Evolutionary conservation across 2,797 vertebrate species (phyloP), one percentile per base, ranked within the genome.

Genomic region (Hirundo rustica): DNA sequence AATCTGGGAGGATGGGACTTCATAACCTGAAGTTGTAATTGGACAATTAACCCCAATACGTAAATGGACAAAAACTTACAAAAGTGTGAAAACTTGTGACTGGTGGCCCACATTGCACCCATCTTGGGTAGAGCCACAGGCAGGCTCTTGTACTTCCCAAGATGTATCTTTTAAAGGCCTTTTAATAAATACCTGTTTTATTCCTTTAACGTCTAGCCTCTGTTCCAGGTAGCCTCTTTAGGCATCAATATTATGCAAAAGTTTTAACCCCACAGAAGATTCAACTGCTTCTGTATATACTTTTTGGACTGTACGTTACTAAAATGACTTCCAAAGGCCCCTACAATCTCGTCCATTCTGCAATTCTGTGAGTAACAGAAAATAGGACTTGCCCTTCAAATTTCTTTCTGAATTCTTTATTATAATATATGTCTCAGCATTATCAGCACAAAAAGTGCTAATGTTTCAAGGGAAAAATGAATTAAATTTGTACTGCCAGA

Each of bases 221-320:
- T 27, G 34, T 60, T 58, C 34, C 34, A 60, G 36, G 25, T 9
- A 10, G 58, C 36, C 58, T 60, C 25, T 38, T 60, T 19, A 27
- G 25, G 36, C 36, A 38, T 38, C 36, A 27, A 27, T 60, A n/a
- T 32, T 62, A 50, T 66, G 13, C 5, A 16, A 29, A 62, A 58
- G 15, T 25, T 64, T 75, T 66, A 73, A 72, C 12, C 16, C 13
- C 17, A n/a, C 1, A 50, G 27, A 85, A 57, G 13, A 57, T 65
- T 32, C 7, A 60, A 29, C 18, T 9, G 7, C 7, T 72, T 85
- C 44, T 58, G 16, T 27, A 30, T 4, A 5, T 57, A 45, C 42
- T 78, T 64, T 79, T 54, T 34, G 2, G 22, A 54, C 36, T 30
- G 1, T 40, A 45, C 0, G 0, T 38, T 15, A 72, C 13, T 68